Conservation (phyloP, 2,888 invertebrate species). For the Philonicus albiceps region DNA sequence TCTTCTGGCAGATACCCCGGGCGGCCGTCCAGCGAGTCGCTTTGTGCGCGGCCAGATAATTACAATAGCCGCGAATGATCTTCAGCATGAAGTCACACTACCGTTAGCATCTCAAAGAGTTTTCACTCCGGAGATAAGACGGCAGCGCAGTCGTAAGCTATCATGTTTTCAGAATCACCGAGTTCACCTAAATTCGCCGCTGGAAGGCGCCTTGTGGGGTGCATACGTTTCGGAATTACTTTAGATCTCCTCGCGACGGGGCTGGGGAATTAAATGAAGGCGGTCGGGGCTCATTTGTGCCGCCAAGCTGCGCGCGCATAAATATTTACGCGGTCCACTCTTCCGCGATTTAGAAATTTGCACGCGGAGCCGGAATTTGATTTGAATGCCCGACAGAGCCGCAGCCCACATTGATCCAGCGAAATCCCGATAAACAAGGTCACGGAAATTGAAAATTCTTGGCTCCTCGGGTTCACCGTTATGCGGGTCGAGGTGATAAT, state of each 20-base stretch:
- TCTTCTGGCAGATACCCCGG: background rate
- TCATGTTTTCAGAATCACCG: background rate
- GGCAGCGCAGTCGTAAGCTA: background rate
- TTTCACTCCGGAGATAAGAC: background rate
- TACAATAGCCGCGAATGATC: background rate
- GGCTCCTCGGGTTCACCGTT: background rate
- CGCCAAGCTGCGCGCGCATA: background rate
- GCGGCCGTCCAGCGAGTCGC: background rate
- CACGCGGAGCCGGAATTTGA: background rate
- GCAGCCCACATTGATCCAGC: background rate
- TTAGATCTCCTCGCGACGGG: background rate
- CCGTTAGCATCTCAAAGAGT: background rate
- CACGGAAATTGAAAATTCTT: constrained; percentile 24
- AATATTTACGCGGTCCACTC: background rate
- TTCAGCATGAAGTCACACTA: background rate
- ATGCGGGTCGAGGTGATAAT: background rate
- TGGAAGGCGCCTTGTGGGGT: background rate
- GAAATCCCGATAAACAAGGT: constrained; percentile 3
- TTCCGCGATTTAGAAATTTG: background rate
- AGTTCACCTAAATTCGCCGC: background rate
- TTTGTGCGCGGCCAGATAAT: background rate
- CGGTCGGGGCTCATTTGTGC: background rate
- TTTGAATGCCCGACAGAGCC: background rate
- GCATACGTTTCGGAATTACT: background rate
- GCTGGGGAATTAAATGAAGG: background rate